Conservation (phyloP, 2,113 vertebrate species). For the Tachuris rubrigastra region DNA sequence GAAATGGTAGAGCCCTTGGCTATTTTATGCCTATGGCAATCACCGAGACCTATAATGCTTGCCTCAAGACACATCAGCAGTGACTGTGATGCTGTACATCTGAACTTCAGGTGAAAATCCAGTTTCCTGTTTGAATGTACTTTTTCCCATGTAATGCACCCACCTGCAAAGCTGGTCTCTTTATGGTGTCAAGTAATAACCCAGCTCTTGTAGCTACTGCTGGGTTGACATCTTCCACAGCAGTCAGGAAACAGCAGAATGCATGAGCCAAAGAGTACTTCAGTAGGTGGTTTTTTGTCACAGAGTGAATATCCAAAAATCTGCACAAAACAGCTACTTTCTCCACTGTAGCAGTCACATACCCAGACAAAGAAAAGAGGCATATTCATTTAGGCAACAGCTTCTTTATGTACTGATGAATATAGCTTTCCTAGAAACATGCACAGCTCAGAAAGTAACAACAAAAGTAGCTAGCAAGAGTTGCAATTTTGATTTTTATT, state of each 20-base stretch:
- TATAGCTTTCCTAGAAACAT: neutral
- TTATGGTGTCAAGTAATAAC: conserved; percentile 94
- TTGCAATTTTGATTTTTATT: neutral
- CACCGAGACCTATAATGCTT: neutral
- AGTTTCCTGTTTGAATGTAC: neutral
- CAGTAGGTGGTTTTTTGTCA: conserved; percentile 96
- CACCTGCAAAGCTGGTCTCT: conserved; percentile 93
- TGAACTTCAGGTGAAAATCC: neutral
- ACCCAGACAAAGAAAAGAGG: conserved; percentile 2
- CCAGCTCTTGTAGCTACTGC: conserved; percentile 95
- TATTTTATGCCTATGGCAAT: neutral
- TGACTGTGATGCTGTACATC: neutral
- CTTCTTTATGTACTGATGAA: neutral
- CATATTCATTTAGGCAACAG: neutral
- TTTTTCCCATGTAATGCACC: neutral
- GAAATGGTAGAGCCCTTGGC: neutral
- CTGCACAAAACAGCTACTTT: conserved; percentile 96
- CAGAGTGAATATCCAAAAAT: conserved; percentile 95
- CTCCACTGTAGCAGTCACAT: conserved; percentile 81
- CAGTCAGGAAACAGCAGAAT: conserved; percentile 96
- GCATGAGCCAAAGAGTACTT: conserved; percentile 96
- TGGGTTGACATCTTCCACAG: conserved; percentile 97
- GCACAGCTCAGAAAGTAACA: neutral
- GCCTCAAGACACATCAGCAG: neutral
- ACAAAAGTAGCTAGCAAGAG: neutral